phyloP scores from a whole-genome alignment of 2,113 vertebrate species.

The Sorex araneus region DNA sequence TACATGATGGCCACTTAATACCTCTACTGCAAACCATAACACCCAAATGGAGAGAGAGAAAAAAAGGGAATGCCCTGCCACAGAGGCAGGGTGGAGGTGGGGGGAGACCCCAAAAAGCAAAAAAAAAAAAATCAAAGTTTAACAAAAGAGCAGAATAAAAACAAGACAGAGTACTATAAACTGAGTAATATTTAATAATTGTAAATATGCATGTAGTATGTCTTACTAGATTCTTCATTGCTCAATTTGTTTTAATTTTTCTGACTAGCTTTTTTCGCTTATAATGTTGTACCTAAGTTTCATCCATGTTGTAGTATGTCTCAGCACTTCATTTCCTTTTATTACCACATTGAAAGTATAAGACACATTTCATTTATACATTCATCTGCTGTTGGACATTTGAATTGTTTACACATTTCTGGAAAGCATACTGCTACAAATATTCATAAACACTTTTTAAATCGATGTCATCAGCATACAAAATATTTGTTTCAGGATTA shows the following conservation, averaged over 20 bases:
- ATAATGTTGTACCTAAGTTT: too few species aligned
- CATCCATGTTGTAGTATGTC: too few species aligned
- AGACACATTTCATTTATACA: slow-evolving; percentile 3
- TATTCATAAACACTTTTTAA: too few species aligned
- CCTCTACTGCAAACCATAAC: too few species aligned
- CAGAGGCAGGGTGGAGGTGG: too few species aligned
- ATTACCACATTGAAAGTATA: neutral
- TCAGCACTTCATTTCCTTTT: neutral
- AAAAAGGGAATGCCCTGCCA: too few species aligned
- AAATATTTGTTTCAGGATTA: too few species aligned
- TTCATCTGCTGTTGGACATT: neutral
- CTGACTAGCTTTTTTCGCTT: neutral
- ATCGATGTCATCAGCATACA: too few species aligned
- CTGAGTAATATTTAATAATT: neutral
- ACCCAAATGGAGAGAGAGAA: too few species aligned
- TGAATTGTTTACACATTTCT: slow-evolving; percentile 29
- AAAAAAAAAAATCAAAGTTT: neutral
- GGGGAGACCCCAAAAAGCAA: too few species aligned
- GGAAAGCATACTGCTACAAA: neutral
- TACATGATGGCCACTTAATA: too few species aligned
- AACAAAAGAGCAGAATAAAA: slow-evolving; percentile 1
- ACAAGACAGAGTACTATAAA: neutral
- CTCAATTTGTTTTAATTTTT: neutral
- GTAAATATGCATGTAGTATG: too few species aligned
- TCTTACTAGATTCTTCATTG: neutral